A percentile compares a stretch with the other conserved stretches of the same genome.
phyloP scores from a whole-genome alignment of 2,113 vertebrate genomes.

The Varanus salvator region DNA sequence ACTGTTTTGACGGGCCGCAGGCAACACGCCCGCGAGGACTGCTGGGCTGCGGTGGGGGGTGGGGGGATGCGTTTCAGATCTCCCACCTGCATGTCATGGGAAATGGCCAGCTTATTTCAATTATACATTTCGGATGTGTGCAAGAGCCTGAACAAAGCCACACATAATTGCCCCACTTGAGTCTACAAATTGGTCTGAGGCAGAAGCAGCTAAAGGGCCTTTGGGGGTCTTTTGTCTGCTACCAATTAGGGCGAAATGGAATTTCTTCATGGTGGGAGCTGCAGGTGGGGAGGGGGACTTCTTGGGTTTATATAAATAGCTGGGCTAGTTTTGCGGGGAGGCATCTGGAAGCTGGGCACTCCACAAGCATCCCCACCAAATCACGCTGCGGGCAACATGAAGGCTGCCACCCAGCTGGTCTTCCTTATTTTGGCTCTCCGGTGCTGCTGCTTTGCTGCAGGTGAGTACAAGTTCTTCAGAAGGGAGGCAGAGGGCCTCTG shows the following conservation, averaged over 20 bases:
- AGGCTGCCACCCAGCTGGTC: neutral
- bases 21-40: neutral
- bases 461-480: neutral
- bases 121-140: neutral
- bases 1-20: neutral
- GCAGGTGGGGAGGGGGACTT: neutral
- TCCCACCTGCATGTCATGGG: neutral
- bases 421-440: neutral
- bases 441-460: neutral
- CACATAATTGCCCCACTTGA: constrained; percentile 2
- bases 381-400: neutral
- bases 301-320: constrained; percentile 5
- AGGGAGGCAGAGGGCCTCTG: neutral
- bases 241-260: neutral
- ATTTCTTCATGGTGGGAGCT: neutral
- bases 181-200: neutral
- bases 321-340: neutral
- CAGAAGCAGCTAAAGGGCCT: neutral
- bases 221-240: neutral
- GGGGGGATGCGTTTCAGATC: neutral
- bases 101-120: neutral
- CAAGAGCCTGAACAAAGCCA: constrained; percentile 6
- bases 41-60: neutral
- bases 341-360: neutral
- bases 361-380: neutral